Base-by-base conservation (phyloP, 2,888 invertebrate species). In the Thysanoteuthis rhombus region DNA sequence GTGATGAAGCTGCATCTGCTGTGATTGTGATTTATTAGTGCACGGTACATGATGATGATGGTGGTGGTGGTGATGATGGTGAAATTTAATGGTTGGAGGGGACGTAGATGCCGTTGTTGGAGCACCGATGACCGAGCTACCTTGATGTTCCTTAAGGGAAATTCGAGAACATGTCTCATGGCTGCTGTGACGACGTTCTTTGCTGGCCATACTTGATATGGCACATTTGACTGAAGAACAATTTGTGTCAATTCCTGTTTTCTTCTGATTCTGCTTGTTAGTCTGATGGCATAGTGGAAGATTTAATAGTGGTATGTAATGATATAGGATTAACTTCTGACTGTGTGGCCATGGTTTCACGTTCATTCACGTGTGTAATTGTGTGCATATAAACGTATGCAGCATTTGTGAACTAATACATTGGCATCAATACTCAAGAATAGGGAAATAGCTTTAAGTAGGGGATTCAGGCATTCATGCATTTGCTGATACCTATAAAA, bases 1-100 rank as follows among this genome's bases (percentile, higher is more conserved):
- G n/a, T 75, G 75, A 75, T 75, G 75, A 75, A 75, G 75, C n/a
- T 75, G 75, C 75, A 75, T 75, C n/a, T 75, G 75, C 75, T 75
- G 75, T n/a, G 75, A 75, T 75, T 75, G 75, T 75, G 75, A n/a
- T 75, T 75, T 75, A n/a, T 75, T 75, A n/a, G 75, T 75, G n/a
- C 75, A 75, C n/a, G 75, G 75, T n/a, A n/a, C 75, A 75, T 75
- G 75, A 75, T 75, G 75, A 36, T 75, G 75, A n/a, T 75, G 75
- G 75, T 75, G 75, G n/a, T 75, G 75, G n/a, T 75, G 75, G 75
- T 75, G 75, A 36, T 75, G 75, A 75, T 75, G 75, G 75, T 75
- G 75, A 75, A 75, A 75, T n/a, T 75, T 75, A 75, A 75, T 75
- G 75, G 75, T 75, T 75, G 75, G 75, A 75, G 75, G 75, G n/a